Conservation (phyloP, 2,888 invertebrate species). For the Scaptomyza flava region DNA sequence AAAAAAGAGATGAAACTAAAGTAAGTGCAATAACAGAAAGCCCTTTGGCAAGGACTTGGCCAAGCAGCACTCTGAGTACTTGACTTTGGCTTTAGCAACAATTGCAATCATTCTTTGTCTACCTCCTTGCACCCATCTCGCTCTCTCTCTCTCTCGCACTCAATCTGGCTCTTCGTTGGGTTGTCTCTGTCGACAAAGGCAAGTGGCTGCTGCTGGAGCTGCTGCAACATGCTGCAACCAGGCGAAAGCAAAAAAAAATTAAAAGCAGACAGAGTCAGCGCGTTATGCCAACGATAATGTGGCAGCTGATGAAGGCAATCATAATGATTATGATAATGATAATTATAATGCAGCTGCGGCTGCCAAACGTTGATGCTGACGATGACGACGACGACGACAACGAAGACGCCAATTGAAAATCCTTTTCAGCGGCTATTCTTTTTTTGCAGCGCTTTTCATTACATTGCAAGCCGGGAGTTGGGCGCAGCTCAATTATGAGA, state of each 20-base stretch:
- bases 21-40: constrained; percentile 8
- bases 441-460: constrained; percentile 50
- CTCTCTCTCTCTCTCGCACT: background rate
- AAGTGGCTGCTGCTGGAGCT: constrained; percentile 39
- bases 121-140: background rate
- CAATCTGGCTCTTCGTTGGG: constrained; percentile 25
- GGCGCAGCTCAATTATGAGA: constrained; percentile 61
- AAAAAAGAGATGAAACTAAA: background rate
- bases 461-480: constrained; percentile 19
- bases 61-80: constrained; percentile 22
- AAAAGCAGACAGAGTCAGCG: constrained; percentile 43
- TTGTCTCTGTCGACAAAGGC: constrained; percentile 55
- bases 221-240: constrained; percentile 13
- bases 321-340: constrained; percentile 45
- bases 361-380: constrained; percentile 19
- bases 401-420: constrained; percentile 73
- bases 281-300: constrained; percentile 60
- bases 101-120: constrained; percentile 42
- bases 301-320: constrained; percentile 70
- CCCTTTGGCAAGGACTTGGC: constrained; percentile 35
- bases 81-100: constrained; percentile 50
- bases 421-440: constrained; percentile 58
- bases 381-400: constrained; percentile 19
- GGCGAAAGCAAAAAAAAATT: constrained; percentile 36
- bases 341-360: constrained; percentile 31